phyloP scores from a whole-genome alignment of 2,797 vertebrate species.

The Alfaro cultratus region DNA sequence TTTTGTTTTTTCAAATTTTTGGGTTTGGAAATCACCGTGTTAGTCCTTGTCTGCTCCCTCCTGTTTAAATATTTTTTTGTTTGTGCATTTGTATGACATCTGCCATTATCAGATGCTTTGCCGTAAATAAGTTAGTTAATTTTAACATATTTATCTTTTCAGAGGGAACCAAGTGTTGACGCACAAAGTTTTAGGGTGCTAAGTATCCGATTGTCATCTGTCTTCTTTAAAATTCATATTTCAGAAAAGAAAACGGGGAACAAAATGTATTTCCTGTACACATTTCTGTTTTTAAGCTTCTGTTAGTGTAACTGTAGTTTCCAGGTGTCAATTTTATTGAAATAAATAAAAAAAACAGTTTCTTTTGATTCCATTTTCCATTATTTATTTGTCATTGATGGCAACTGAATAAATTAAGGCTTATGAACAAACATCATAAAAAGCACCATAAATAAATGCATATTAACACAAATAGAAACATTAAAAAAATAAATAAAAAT shows the following conservation, averaged over 20 bases:
- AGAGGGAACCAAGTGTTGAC: neutral
- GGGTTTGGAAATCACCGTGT: neutral
- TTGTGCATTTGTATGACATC: neutral
- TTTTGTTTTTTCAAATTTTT: neutral
- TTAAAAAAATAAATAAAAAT: conserved; percentile 82
- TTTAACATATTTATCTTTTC: neutral
- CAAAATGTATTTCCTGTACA: neutral
- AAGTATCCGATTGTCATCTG: neutral
- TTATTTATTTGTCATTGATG: conserved; percentile 84
- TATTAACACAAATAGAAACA: conserved; percentile 74
- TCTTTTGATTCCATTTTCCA: conserved; percentile 61
- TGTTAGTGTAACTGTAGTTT: conserved; percentile 5
- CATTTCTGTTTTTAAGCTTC: conserved; percentile 11
- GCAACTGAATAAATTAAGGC: conserved; percentile 88
- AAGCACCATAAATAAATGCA: conserved; percentile 87
- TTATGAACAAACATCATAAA: conserved; percentile 87
- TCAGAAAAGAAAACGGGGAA: neutral
- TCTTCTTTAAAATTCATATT: neutral
- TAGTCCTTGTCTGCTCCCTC: neutral
- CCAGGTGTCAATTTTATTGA: neutral
- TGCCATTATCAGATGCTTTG: neutral
- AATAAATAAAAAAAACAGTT: conserved; percentile 27
- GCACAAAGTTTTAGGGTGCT: no score
- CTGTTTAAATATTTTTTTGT: neutral
- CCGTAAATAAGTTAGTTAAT: neutral